Evolutionary conservation across 2,797 vertebrate genomes (phyloP).

Genomic region (Sparidentex hasta): DNA sequence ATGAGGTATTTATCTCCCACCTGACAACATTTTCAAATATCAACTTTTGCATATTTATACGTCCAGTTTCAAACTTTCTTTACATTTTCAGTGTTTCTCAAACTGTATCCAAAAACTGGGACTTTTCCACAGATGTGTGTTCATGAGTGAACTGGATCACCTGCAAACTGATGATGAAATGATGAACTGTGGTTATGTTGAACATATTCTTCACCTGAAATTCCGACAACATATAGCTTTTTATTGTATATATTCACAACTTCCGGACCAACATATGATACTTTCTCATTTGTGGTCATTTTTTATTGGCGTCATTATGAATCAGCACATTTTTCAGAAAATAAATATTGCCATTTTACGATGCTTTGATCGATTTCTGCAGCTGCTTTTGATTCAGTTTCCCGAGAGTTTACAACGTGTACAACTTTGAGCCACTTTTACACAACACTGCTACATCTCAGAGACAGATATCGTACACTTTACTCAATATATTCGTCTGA

Average conservation of each 20-base stretch:
- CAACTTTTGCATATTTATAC: conserved; percentile 65
- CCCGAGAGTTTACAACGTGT: too few species aligned
- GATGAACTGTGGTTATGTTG: background rate
- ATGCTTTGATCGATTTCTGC: background rate
- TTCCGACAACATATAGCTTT: background rate
- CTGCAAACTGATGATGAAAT: background rate
- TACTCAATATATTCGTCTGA: too few species aligned
- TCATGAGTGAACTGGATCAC: background rate
- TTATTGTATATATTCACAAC: background rate
- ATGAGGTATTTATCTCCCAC: conserved; percentile 48
- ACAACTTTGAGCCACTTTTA: too few species aligned
- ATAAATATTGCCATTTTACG: background rate
- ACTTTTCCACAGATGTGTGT: background rate
- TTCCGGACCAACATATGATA: background rate
- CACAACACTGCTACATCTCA: too few species aligned
- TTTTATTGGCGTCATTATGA: background rate
- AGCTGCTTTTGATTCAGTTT: background rate
- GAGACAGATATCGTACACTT: too few species aligned
- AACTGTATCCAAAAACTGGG: conserved; percentile 2
- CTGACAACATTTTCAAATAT: conserved; percentile 59
- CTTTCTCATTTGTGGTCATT: background rate
- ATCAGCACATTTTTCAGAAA: background rate
- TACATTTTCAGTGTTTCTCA: background rate
- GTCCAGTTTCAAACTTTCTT: background rate
- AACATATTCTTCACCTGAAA: background rate